Base-by-base conservation (phyloP, 1,140 invertebrate genomes). In the Caenorhabditis briggsae region DNA sequence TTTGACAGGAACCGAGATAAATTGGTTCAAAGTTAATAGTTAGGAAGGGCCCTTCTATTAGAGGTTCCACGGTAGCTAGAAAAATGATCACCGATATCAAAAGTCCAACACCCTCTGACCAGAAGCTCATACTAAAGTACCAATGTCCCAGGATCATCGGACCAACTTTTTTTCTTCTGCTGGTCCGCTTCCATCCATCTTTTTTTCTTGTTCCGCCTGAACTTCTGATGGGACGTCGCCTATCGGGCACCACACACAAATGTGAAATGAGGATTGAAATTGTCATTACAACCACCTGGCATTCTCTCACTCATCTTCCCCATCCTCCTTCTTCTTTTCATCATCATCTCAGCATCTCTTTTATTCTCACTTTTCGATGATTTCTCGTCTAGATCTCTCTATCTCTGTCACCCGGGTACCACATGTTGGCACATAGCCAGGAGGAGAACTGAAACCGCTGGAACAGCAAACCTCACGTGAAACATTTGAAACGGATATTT, bases 281-380 rank as follows among this genome's bases (percentile, higher is more conserved):
- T 50, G 70, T 78, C 70, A 78, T 78, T 78, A 78, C 70, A 78
- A 78, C 70, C 70, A 78, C 70, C 70, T 78, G 70, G 70, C 70
- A 78, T 78, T 70, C 70, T 12, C n/a, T n/a, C n/a, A n/a, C n/a
- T n/a, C 43, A 18, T 14, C 23, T 25, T 23, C 25, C 59, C 20
- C 59, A n/a, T 61, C 23, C n/a, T 20, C 20, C 56, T 58, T 8
- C 33, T 33, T 33, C 3, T 33, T 3, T 2, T 33, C 33, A 33
- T 33, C 33, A 1, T 33, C 33, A 33, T 33, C 33, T 33, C 33
- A 33, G 0, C 12, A 18, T 43, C 33, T 78, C 41, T 70, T 43
- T 78, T 78, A 50, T 78, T 78, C 70, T 78, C 70, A 78, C 70
- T 78, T 78, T 61, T 61, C 59, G n/a, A 61, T 61, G 23, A 20